Conservation (phyloP, 2,113 vertebrate species). For the Mesocricetus auratus region DNA sequence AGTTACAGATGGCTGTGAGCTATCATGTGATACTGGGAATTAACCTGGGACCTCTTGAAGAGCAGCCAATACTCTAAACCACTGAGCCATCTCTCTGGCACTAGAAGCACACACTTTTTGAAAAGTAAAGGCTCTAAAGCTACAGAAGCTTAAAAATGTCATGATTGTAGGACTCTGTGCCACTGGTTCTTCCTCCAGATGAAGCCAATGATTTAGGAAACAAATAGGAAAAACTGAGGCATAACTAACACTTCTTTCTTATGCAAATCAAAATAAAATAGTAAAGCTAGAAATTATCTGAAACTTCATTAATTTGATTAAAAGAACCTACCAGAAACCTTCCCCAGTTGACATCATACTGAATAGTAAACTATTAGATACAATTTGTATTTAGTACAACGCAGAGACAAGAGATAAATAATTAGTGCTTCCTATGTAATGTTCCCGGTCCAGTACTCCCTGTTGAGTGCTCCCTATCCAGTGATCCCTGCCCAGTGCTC, state of each 20-base stretch:
- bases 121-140: neutral
- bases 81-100: neutral
- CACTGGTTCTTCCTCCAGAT: neutral
- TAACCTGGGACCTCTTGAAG: neutral
- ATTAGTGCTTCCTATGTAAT: neutral
- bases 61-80: neutral
- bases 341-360: neutral
- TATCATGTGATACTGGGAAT: neutral
- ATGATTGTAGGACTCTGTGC: neutral
- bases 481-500: neutral
- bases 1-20: neutral
- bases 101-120: neutral
- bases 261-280: neutral
- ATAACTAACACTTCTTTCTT: neutral
- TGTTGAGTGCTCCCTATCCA: neutral
- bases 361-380: slow-evolving; percentile 34
- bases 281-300: neutral
- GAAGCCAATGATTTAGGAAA: neutral
- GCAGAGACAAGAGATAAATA: neutral
- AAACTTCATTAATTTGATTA: slow-evolving; percentile 3
- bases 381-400: neutral
- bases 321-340: neutral
- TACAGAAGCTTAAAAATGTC: slow-evolving; percentile 7
- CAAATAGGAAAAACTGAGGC: neutral
- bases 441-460: neutral